These are phyloP conservation scores for Cirrhinus mrigala DNA, from an alignment of 2,797 vertebrate genomes.

Conservation along the genomic window DNA sequence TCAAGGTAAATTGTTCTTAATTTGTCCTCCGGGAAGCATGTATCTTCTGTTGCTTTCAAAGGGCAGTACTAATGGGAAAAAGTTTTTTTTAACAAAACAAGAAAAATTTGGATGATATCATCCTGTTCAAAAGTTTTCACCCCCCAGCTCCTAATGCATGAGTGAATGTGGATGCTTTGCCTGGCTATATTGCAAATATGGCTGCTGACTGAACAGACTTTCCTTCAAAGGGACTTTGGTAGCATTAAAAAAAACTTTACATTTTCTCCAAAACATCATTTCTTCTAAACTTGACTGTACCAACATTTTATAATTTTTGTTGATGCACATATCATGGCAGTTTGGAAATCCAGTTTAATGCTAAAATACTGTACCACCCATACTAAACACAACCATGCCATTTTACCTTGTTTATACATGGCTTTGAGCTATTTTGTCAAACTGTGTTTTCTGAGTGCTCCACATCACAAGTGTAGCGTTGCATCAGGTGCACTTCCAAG, in stretches of 20 bases:
- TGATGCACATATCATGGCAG: too few species aligned
- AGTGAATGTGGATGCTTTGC: too few species aligned
- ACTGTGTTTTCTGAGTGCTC: background rate
- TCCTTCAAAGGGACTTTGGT: background rate
- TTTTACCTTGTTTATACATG: background rate
- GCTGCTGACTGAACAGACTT: too few species aligned
- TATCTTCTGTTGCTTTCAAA: too few species aligned
- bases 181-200: too few species aligned
- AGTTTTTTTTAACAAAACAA: too few species aligned
- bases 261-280: background rate
- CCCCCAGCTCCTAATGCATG: too few species aligned
- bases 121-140: too few species aligned
- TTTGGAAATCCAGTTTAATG: background rate
- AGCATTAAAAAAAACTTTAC: background rate
- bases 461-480: background rate
- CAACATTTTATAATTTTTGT: background rate
- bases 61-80: too few species aligned
- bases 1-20: too few species aligned
- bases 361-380: background rate
- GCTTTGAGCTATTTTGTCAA: background rate
- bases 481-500: background rate
- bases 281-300: background rate
- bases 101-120: too few species aligned
- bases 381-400: background rate
- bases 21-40: too few species aligned